phyloP scores from a whole-genome alignment of 2,888 invertebrate genomes.

The Agrochola macilenta region DNA sequence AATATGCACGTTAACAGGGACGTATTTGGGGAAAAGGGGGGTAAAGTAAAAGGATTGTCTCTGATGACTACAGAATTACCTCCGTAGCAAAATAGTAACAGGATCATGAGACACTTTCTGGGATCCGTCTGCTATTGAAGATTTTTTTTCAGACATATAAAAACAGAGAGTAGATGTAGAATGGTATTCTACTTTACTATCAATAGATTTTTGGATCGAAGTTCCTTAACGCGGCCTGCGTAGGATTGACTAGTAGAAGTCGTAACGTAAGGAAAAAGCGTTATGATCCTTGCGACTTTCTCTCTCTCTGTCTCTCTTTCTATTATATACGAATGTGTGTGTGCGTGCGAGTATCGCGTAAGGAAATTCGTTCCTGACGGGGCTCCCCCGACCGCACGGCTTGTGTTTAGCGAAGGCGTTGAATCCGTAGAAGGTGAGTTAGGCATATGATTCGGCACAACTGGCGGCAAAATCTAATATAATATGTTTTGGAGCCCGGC shows the following conservation, averaged over 20 bases:
- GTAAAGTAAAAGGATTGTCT: not conserved
- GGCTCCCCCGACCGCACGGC: no score
- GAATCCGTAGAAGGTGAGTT: not conserved
- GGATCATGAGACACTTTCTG: no score
- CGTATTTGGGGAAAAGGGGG: not conserved
- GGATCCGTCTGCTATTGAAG: no score
- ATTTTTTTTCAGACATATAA: not conserved
- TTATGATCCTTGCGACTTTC: no score
- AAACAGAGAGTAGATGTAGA: not conserved
- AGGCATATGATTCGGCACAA: not conserved
- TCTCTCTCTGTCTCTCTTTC: no score
- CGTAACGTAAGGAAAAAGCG: no score
- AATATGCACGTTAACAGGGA: constrained; percentile 34
- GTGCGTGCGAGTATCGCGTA: not conserved
- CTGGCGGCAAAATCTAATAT: no score
- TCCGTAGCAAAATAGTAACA: not conserved
- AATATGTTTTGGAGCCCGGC: not conserved
- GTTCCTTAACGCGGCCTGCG: no score
- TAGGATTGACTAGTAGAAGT: no score
- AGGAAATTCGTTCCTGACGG: no score
- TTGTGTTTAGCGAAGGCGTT: not conserved
- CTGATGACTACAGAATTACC: not conserved
- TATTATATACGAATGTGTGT: not conserved
- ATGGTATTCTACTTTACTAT: not conserved
- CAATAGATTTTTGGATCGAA: not conserved